phyloP scores from a whole-genome alignment of 2,797 vertebrate species.

The Phoxinus dragarum region DNA sequence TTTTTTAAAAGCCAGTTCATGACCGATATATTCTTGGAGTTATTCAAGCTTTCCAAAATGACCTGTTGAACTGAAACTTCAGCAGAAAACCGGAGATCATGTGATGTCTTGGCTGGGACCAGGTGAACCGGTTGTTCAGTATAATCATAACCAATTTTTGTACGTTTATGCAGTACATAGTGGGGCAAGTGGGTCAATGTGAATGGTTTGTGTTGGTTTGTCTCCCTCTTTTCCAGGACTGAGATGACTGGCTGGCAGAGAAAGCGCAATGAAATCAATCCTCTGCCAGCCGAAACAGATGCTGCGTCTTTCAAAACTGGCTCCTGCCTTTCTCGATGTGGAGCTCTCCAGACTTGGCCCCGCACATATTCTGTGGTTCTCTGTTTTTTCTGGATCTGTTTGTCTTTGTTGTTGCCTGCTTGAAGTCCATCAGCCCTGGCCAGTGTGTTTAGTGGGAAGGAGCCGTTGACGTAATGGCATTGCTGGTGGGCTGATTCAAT shows the following conservation, averaged over 20 bases:
- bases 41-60: neutral
- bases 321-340: slow-evolving; percentile 57
- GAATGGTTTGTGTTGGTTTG: slow-evolving; percentile 68
- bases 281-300: slow-evolving; percentile 80
- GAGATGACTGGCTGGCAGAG: slow-evolving; percentile 72
- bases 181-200: slow-evolving; percentile 73
- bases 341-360: slow-evolving; percentile 47
- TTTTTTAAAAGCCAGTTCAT: no score
- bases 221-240: slow-evolving; percentile 63
- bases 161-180: slow-evolving; percentile 71
- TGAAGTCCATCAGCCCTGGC: slow-evolving; percentile 27
- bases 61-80: slow-evolving; percentile 21
- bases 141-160: slow-evolving; percentile 61
- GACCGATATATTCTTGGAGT: neutral
- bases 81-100: neutral
- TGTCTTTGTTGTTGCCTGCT: slow-evolving; percentile 9
- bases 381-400: slow-evolving; percentile 56
- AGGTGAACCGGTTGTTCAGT: slow-evolving; percentile 60
- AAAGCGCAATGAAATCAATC: slow-evolving; percentile 60
- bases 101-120: slow-evolving; percentile 28
- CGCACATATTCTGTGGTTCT: slow-evolving; percentile 66
- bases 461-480: slow-evolving; percentile 27
- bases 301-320: slow-evolving; percentile 75
- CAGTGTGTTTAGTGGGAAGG: slow-evolving; percentile 1
- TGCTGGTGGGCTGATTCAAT: slow-evolving; percentile 18